phyloP scores from a whole-genome alignment of 1,140 invertebrate species.

The Asobara japonica region DNA sequence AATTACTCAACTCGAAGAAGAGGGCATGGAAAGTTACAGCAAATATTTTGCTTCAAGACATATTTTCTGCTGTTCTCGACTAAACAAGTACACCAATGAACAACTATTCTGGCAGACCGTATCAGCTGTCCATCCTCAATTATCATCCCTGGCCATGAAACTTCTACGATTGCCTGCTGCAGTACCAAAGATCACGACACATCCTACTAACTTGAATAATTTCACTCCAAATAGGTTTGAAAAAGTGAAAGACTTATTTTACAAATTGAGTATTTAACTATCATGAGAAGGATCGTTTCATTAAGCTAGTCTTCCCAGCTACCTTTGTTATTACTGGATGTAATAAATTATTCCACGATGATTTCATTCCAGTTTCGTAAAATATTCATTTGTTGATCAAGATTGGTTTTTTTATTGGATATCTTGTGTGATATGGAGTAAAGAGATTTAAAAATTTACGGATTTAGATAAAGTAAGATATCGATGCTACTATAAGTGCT shows the following conservation, averaged over 20 bases:
- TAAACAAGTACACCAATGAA: background rate
- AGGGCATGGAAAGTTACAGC: background rate
- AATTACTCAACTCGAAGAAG: background rate
- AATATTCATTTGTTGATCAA: too few relatives aligned
- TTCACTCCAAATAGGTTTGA: background rate
- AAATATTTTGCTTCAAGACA: background rate
- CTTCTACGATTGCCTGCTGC: background rate
- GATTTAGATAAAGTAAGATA: too few relatives aligned
- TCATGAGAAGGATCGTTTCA: too few relatives aligned
- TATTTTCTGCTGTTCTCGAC: background rate
- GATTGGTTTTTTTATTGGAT: too few relatives aligned
- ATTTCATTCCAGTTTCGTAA: too few relatives aligned
- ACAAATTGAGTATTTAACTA: background rate
- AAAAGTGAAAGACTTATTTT: background rate
- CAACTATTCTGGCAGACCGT: background rate
- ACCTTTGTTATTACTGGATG: too few relatives aligned
- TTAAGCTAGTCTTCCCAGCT: too few relatives aligned
- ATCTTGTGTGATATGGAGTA: too few relatives aligned
- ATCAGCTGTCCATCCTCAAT: background rate
- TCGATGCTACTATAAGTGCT: too few relatives aligned
- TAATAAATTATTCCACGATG: too few relatives aligned
- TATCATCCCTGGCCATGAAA: background rate
- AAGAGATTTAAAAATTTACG: too few relatives aligned
- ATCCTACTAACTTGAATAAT: background rate
- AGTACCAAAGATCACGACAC: background rate